Evolutionary conservation across 2,113 vertebrate species (phyloP), one percentile per base, ranked within the genome.

Genomic region (Passer domesticus): DNA sequence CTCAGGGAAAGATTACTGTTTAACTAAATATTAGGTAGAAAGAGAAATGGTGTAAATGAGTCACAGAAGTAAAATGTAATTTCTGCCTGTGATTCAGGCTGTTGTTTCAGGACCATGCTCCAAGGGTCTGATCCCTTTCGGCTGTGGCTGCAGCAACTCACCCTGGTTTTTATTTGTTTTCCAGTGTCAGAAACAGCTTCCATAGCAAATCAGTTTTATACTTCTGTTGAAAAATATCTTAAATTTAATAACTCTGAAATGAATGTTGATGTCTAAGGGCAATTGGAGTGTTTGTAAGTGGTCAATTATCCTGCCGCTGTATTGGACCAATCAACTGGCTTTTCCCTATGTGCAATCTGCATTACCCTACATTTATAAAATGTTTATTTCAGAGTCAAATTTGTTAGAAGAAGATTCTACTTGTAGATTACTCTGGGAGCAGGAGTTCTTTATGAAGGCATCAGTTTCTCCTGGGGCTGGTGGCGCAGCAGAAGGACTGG

Each of bases 101-200:
- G 23, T 69, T 1, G 0, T 33, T 72, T 63, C 23, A 53, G 43
- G 25, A 56, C 9, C 24, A 6, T 4, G 10, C 0, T 13, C 30
- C 0, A 3, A 70, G 50, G 33, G 53, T 39, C 39, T 5, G 44
- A 63, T 50, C 39, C 13, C 50, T 77, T 66, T 55, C 27, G 41
- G 20, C 47, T 50, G 23, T 47, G 33, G 50, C 67, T 80, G 15
- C 69, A 28, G 63, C 4, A 1, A 12, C 18, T 22, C 19, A 20
- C 30, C 9, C 77, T 67, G 21, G 0, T 4, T 35, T 83, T 50
- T 2, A 25, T 19, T 78, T 53, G 16, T 59, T 70, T 89, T 77
- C 67, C 33, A 44, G 5, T 24, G 35, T 50, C 16, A 35, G 33
- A 35, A 89, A 46, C 4, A 6, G 13, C 46, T 62, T 84, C 19